A percentile compares a stretch with the other conserved stretches of the same genome.
Conservation (phyloP, 1,140 invertebrate genomes). For the Goniozus legneri region DNA sequence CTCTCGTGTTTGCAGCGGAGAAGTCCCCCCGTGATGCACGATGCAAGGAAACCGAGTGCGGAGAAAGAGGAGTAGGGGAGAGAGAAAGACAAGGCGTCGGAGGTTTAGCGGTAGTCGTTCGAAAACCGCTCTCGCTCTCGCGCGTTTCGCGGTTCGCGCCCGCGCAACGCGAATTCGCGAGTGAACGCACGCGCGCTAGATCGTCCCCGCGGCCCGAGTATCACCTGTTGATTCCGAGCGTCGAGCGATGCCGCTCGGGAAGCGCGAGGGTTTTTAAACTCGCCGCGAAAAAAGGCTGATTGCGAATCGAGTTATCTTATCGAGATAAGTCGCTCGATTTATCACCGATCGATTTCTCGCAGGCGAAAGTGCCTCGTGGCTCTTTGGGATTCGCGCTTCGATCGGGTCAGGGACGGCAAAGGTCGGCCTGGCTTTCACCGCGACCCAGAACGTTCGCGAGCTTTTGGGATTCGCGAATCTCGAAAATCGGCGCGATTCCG, state of each 20-base stretch:
- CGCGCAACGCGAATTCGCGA: conserved; percentile 13
- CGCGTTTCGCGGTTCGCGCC: conserved; percentile 23
- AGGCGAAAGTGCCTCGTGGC: conserved; percentile 22
- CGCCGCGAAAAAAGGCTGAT: not conserved
- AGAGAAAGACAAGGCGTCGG: conserved; percentile 42
- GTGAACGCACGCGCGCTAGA: not conserved
- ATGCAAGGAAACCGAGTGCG: conserved; percentile 31
- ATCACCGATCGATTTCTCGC: not conserved
- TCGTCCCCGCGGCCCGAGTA: too few relatives aligned
- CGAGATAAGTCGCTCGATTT: not conserved
- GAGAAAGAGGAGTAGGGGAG: too few relatives aligned
- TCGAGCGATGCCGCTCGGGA: conserved; percentile 68
- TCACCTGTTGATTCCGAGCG: too few relatives aligned
- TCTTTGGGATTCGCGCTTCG: too few relatives aligned
- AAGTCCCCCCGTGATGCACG: conserved; percentile 37
- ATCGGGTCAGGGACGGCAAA: too few relatives aligned
- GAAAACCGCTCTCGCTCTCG: conserved; percentile 45
- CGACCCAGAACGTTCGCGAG: too few relatives aligned
- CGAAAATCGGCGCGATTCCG: conserved; percentile 13
- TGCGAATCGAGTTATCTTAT: not conserved
- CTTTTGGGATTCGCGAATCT: too few relatives aligned
- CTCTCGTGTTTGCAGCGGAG: conserved; percentile 5
- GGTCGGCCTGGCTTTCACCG: too few relatives aligned
- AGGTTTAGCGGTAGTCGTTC: conserved; percentile 42
- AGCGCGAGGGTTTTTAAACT: too few relatives aligned